Conservation (phyloP, 1,140 invertebrate genomes). For the Drosophila hydei region DNA sequence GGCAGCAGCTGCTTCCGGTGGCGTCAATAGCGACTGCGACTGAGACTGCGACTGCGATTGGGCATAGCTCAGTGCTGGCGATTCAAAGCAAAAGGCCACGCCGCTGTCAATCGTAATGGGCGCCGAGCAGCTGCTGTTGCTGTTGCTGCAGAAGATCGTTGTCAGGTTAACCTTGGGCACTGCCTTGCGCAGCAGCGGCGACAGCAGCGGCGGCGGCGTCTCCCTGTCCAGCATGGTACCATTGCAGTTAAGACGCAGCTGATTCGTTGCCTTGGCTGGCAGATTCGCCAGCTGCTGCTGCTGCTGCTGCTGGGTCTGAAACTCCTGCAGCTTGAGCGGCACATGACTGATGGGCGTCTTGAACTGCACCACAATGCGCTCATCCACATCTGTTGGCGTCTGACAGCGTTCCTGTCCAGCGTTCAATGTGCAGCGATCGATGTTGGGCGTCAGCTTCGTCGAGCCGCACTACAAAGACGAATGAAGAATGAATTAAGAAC, state of each 20-base stretch:
- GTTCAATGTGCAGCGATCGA: constrained; percentile 66
- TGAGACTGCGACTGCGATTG: constrained; percentile 32
- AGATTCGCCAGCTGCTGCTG: constrained; percentile 15
- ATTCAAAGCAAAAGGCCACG: constrained; percentile 71
- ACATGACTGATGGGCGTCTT: constrained; percentile 70
- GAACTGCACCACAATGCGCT: constrained; percentile 66
- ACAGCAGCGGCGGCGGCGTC: constrained; percentile 50
- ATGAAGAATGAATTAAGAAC: not conserved
- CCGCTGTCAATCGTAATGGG: constrained; percentile 63
- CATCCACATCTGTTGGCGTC: constrained; percentile 52
- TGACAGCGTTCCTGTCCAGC: constrained; percentile 44
- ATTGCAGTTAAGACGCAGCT: constrained; percentile 54
- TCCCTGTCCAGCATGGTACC: constrained; percentile 37
- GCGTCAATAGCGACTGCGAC: constrained; percentile 33
- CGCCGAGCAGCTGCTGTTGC: constrained; percentile 51
- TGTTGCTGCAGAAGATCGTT: constrained; percentile 70
- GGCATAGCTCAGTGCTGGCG: constrained; percentile 45
- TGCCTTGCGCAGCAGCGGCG: constrained; percentile 58
- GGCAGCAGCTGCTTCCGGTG: constrained; percentile 22
- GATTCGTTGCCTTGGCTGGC: constrained; percentile 44
- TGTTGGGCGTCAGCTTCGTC: constrained; percentile 72
- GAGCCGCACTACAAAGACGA: constrained; percentile 45
- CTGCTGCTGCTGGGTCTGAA: constrained; percentile 35
- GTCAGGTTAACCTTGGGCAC: constrained; percentile 81
- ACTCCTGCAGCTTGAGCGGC: constrained; percentile 60